Evolutionary conservation across 2,888 invertebrate species (phyloP).

Genomic region (Drosophila ustulata): DNA sequence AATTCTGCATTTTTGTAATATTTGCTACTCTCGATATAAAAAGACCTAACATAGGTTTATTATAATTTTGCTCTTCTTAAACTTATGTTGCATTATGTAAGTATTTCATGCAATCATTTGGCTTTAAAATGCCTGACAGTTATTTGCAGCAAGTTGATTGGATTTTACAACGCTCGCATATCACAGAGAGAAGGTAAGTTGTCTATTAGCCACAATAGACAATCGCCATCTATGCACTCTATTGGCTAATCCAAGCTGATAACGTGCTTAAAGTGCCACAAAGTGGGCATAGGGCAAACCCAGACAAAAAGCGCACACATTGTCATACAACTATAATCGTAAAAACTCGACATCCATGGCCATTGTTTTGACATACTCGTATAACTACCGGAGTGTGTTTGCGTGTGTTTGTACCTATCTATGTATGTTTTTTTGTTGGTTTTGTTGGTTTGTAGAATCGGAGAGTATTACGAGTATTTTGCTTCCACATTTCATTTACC

Average conservation of each 20-base stretch:
- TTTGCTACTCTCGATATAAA: too few species aligned
- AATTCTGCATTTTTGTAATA: too few species aligned
- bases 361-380: conserved; percentile 33
- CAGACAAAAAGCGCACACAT: conserved; percentile 11
- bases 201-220: not conserved
- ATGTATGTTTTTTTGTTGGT: not conserved
- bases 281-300: conserved; percentile 8
- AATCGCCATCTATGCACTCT: not conserved
- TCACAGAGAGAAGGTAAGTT: not conserved
- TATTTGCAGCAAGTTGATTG: not conserved
- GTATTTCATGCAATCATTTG: not conserved
- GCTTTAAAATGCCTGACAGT: not conserved
- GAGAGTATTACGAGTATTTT: conserved; percentile 18
- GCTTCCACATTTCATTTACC: conserved; percentile 30
- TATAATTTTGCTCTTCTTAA: too few species aligned
- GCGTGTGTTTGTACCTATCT: not conserved
- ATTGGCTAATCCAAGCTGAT: conserved; percentile 23
- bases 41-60: too few species aligned
- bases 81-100: too few species aligned
- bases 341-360: conserved; percentile 19
- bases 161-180: not conserved
- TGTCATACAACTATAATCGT: conserved; percentile 15
- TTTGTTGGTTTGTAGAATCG: conserved; percentile 12
- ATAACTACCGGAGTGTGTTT: not conserved
- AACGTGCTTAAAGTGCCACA: conserved; percentile 28